phyloP scores from a whole-genome alignment of 2,888 invertebrate species.

The Geotrupes spiniger region DNA sequence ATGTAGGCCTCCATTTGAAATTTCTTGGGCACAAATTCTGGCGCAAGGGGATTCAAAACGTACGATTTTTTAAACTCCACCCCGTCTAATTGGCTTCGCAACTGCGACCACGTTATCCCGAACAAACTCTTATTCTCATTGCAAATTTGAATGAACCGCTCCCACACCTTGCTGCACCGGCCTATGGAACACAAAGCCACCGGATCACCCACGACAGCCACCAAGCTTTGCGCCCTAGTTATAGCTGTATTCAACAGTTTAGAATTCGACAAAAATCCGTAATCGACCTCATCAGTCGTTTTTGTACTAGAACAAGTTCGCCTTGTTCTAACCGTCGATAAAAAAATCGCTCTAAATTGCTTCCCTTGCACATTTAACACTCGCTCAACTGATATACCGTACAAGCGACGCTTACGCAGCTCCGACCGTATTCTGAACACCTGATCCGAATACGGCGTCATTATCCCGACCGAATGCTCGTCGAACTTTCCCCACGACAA shows the following conservation, averaged over 20 bases:
- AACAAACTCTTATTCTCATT: conserved; percentile 67
- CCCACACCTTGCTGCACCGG: conserved; percentile 78
- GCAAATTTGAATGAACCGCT: conserved; percentile 70
- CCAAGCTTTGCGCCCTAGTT: conserved; percentile 75
- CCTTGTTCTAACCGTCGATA: conserved; percentile 75
- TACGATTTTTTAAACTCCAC: conserved; percentile 73
- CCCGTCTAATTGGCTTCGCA: conserved; percentile 67
- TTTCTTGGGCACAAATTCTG: conserved; percentile 72
- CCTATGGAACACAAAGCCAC: conserved; percentile 78
- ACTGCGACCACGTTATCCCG: conserved; percentile 68
- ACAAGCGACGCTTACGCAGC: conserved; percentile 68
- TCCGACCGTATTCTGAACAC: conserved; percentile 71
- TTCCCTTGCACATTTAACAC: conserved; percentile 86
- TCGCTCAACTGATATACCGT: conserved; percentile 75
- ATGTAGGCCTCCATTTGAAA: conserved; percentile 52
- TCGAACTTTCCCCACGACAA: conserved; percentile 67
- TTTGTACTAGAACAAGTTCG: conserved; percentile 62
- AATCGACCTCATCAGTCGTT: conserved; percentile 62
- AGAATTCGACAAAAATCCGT: conserved; percentile 79
- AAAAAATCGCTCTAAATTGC: conserved; percentile 78
- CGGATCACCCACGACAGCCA: conserved; percentile 83
- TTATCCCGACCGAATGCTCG: conserved; percentile 78
- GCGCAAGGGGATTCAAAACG: conserved; percentile 77
- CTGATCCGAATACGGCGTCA: conserved; percentile 83
- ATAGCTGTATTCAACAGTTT: conserved; percentile 81